Conservation (phyloP, 2,113 vertebrate genomes). For the Microcebus ravelobensis region DNA sequence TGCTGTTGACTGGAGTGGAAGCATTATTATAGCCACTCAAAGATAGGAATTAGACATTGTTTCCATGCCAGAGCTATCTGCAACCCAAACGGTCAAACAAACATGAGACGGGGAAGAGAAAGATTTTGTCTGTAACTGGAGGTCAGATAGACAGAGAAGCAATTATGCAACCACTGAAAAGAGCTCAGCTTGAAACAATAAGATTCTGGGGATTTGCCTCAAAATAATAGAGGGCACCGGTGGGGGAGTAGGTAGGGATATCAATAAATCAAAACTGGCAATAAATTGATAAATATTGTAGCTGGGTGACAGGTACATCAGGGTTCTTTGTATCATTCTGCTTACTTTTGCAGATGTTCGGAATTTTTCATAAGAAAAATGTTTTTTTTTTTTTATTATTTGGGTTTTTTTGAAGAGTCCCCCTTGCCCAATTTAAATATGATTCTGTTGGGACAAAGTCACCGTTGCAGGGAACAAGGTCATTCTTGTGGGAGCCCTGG, state of each 20-base stretch:
- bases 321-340: background rate
- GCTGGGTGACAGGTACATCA: background rate
- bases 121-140: background rate
- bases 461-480: background rate
- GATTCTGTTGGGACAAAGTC: background rate
- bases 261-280: background rate
- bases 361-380: constrained; percentile 25
- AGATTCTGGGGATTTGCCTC: background rate
- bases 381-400: background rate
- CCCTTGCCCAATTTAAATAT: background rate
- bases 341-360: background rate
- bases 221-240: background rate
- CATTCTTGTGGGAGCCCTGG: background rate
- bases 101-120: background rate
- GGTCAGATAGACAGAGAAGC: background rate
- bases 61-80: background rate
- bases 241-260: background rate
- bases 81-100: background rate
- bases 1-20: background rate
- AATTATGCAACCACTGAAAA: background rate
- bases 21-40: background rate
- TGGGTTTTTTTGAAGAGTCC: background rate
- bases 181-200: background rate
- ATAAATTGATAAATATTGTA: background rate
- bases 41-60: background rate